Percentiles rank a stretch among this genome's conserved stretches.
Conservation (phyloP, 2,113 vertebrate species). For the Thinocorus orbignyianus region DNA sequence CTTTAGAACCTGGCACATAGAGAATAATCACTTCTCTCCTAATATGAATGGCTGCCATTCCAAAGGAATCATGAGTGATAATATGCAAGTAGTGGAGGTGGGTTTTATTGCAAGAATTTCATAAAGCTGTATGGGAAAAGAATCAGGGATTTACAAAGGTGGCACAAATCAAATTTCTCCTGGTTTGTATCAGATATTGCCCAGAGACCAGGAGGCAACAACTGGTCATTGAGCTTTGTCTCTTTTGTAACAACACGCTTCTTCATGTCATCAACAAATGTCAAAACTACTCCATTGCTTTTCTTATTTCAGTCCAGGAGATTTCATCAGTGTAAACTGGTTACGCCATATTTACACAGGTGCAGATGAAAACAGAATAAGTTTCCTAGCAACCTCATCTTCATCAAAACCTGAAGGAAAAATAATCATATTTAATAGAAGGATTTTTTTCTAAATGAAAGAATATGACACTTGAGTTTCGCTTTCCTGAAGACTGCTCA, state of each 20-base stretch:
- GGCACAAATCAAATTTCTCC: not conserved
- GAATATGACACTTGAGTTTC: not conserved
- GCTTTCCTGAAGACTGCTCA: not conserved
- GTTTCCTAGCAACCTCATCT: not conserved
- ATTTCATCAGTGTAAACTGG: not conserved
- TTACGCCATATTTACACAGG: not conserved
- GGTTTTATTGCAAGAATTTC: not conserved
- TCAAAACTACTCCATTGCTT: not conserved
- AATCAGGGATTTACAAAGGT: not conserved
- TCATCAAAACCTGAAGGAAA: conserved; percentile 8
- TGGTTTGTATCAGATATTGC: not conserved
- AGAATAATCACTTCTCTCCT: not conserved
- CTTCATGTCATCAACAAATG: not conserved
- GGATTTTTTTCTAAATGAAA: conserved; percentile 5
- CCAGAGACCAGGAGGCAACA: not conserved
- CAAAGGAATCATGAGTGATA: not conserved
- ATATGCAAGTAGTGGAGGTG: not conserved
- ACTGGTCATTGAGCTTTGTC: not conserved
- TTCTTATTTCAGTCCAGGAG: not conserved
- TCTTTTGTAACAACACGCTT: not conserved
- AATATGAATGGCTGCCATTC: not conserved
- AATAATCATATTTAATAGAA: conserved; percentile 25
- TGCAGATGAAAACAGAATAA: not conserved
- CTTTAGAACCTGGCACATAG: not conserved
- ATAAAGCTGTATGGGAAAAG: not conserved